These are phyloP conservation scores for Orchestia grillus DNA, from an alignment of 1,140 invertebrate species.

Conservation along the genomic window DNA sequence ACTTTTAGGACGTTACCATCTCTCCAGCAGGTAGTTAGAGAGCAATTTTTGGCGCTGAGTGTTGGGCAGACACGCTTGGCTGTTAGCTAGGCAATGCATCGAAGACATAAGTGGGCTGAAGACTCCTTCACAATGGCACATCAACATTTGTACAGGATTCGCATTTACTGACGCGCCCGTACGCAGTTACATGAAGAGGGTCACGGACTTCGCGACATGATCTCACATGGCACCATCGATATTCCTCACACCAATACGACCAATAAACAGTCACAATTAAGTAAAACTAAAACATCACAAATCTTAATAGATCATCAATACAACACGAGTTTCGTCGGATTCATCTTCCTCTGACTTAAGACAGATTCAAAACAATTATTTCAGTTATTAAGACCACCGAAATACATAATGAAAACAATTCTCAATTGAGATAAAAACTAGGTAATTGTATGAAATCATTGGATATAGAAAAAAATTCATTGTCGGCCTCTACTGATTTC, in stretches of 20 bases:
- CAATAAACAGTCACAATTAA: not conserved
- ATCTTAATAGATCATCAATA: slow-evolving; percentile 2
- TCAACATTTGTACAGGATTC: not conserved
- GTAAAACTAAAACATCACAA: slow-evolving; percentile 10
- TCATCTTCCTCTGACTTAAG: not conserved
- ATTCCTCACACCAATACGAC: not conserved
- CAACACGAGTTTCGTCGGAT: not conserved
- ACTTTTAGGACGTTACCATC: not conserved
- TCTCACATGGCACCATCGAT: not conserved
- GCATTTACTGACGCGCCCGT: no score
- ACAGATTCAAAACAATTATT: not conserved
- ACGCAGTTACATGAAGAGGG: not conserved
- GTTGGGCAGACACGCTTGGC: not conserved
- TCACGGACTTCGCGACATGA: not conserved
- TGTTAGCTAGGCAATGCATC: not conserved
- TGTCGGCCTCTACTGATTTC: not conserved
- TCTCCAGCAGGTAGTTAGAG: not conserved
- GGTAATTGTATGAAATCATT: not conserved
- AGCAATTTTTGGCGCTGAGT: not conserved
- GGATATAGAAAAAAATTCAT: not conserved
- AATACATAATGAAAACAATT: not conserved
- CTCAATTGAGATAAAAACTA: not conserved
- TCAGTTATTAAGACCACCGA: not conserved
- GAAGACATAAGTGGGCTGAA: not conserved
- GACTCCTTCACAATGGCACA: not conserved